These are phyloP conservation scores for Silurus aristotelis DNA, from an alignment of 2,797 vertebrate genomes.

Conservation along the genomic window DNA sequence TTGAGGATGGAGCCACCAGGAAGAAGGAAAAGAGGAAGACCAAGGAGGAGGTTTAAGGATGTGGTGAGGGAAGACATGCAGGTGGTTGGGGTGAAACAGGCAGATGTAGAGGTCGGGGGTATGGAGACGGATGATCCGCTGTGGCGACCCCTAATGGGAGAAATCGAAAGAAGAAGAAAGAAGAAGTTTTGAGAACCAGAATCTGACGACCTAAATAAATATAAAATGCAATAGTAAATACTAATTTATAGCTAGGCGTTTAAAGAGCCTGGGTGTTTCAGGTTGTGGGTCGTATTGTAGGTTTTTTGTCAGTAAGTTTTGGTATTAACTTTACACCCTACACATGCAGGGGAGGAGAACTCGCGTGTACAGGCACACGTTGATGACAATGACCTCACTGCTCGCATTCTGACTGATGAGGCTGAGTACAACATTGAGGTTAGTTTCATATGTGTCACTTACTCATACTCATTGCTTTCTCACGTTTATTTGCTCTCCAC, in stretches of 20 bases:
- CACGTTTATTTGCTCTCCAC: not conserved
- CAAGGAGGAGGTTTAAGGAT: too few species aligned
- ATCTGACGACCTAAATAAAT: not conserved
- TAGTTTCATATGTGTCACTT: constrained; percentile 18
- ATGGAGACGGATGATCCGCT: too few species aligned
- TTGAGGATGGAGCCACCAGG: too few species aligned
- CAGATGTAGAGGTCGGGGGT: too few species aligned
- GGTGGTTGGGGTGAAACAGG: too few species aligned
- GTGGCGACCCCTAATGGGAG: too few species aligned
- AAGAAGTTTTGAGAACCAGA: not conserved
- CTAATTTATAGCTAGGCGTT: too few species aligned
- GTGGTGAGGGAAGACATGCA: too few species aligned
- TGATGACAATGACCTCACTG: constrained; percentile 85
- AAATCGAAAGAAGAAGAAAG: too few species aligned
- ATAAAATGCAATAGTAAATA: not conserved
- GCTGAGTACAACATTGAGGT: constrained; percentile 93
- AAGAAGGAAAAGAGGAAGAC: too few species aligned
- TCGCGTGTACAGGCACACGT: constrained; percentile 92
- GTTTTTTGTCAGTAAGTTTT: not conserved
- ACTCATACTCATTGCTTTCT: not conserved
- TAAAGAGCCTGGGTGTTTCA: not conserved
- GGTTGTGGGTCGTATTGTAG: not conserved
- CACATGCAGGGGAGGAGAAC: constrained; percentile 83
- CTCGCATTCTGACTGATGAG: constrained; percentile 85
- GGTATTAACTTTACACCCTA: not conserved